phyloP scores from a whole-genome alignment of 2,113 vertebrate genomes.

The Diphyllodes magnificus region DNA sequence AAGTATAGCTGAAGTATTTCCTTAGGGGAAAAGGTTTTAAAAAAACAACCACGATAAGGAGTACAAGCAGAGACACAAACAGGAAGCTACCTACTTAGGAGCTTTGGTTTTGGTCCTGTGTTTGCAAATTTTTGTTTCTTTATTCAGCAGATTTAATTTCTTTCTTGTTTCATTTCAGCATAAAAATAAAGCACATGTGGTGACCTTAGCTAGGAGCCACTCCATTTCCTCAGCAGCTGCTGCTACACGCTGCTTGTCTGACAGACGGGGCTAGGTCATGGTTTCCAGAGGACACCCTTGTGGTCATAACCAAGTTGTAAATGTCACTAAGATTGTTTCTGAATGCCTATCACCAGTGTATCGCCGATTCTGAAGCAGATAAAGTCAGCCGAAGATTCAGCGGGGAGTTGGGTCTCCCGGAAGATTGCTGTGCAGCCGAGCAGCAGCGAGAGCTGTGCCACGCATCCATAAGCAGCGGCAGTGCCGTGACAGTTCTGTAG shows the following conservation, averaged over 20 bases:
- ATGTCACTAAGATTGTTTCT: constrained; percentile 61
- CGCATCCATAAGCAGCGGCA: constrained; percentile 57
- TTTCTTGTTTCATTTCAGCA: constrained; percentile 44
- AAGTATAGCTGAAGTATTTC: not conserved
- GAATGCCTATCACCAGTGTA: constrained; percentile 64
- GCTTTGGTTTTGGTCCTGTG: not conserved
- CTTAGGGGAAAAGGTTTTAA: not conserved
- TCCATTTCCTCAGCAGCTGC: constrained; percentile 73
- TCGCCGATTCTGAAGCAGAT: constrained; percentile 70
- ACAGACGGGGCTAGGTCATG: constrained; percentile 61
- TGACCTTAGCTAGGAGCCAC: constrained; percentile 81
- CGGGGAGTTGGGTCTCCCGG: constrained; percentile 59
- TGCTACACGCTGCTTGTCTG: constrained; percentile 69
- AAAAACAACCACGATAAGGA: rapidly evolving
- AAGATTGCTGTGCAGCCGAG: constrained; percentile 57
- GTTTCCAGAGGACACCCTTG: constrained; percentile 72
- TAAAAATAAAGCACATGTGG: constrained; percentile 58
- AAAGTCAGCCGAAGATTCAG: constrained; percentile 69
- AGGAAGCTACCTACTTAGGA: not conserved
- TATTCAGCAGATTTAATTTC: constrained; percentile 13
- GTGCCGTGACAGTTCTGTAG: constrained; percentile 73
- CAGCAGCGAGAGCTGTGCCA: constrained; percentile 59
- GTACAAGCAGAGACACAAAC: not conserved
- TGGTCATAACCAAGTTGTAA: constrained; percentile 67
- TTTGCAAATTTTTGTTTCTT: not conserved